Conservation (phyloP, 2,113 vertebrate species). For the Balaeniceps rex region DNA sequence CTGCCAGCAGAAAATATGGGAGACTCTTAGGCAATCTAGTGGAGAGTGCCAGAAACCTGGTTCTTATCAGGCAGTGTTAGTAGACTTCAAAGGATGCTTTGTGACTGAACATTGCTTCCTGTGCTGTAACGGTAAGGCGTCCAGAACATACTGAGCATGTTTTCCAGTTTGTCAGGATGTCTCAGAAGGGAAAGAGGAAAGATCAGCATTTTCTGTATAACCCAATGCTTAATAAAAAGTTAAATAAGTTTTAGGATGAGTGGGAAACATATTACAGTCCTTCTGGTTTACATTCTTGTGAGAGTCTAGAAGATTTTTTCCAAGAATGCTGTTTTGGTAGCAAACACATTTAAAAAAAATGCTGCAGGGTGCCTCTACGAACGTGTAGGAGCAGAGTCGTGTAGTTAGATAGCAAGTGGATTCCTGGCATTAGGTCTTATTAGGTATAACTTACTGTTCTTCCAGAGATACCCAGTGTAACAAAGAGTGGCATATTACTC, state of each 20-base stretch:
- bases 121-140: not conserved
- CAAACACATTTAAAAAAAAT: not conserved
- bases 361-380: not conserved
- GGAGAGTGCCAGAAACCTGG: not conserved
- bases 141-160: not conserved
- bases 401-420: not conserved
- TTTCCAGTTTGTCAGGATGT: not conserved
- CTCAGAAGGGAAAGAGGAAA: not conserved
- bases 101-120: not conserved
- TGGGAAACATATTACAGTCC: not conserved
- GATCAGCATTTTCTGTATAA: not conserved
- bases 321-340: not conserved
- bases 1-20: not conserved
- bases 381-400: rapidly evolving
- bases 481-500: rapidly evolving
- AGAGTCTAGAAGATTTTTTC: not conserved
- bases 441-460: not conserved
- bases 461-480: not conserved
- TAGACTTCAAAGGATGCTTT: not conserved
- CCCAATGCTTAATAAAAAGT: not conserved
- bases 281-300: not conserved
- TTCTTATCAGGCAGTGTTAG: not conserved
- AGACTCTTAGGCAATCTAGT: not conserved
- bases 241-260: not conserved
- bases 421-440: not conserved